Evolutionary conservation across 1,140 invertebrate genomes (phyloP), one percentile per base, ranked within the genome.

Genomic region (Temnothorax nylanderi): DNA sequence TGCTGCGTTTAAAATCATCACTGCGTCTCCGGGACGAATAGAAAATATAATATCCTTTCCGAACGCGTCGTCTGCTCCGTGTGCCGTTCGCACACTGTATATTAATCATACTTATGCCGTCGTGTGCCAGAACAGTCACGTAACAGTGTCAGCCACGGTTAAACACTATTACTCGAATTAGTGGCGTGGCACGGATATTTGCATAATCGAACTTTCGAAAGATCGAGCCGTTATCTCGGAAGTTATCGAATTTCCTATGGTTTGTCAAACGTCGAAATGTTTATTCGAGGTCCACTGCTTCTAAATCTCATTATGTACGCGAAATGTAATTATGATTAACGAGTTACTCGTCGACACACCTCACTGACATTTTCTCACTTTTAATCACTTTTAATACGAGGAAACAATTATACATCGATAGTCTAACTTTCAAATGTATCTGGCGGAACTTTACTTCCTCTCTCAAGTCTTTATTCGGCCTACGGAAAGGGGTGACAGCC

Each of bases 21-120:
- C 44, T 26, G 67, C 80, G 49, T 75, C 69, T 60, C 10, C 37
- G 69, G 41, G 56, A 21, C 80, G 56, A 75, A 75, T 84, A 84
- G 80, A 84, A 84, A 75, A 75, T 74, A 84, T 84, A 34, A 84
- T 75, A 84, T 62, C 18, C 26, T 82, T 82, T 72, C 69, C 80
- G 51, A 34, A 60, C n/a, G 80, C 54, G 51, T 54, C 49, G 77
- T 76, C 21, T 60, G 58, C 72, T 16, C 41, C 60, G 60, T 65
- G 49, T 65, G 49, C 34, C 51, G 67, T 60, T 60, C 69, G 80
- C 69, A 75, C 26, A 54, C 26, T 60, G 80, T 49, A 16, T 84
- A 74, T 84, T 49, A 84, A 84, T 84, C 41, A 69, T 41, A 80
- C 62, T 69, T 80, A 69, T 41, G 60, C 44, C 60, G 47, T n/a